Conservation (phyloP, 2,797 vertebrate genomes). For the Cyprinella venusta region DNA sequence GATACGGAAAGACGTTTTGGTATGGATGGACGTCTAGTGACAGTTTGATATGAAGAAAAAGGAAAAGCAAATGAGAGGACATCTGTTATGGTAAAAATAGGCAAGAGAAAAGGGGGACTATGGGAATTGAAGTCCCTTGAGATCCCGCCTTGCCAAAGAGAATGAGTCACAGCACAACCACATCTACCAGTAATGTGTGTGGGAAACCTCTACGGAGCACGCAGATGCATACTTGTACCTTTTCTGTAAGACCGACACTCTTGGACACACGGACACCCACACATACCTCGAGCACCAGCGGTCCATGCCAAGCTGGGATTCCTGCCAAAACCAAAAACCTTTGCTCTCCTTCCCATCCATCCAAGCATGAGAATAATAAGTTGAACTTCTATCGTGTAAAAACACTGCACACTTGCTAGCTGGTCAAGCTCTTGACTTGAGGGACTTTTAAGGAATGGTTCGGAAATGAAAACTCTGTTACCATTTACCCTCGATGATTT, state of each 20-base stretch:
- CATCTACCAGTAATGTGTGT: slow-evolving; percentile 53
- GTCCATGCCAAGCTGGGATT: slow-evolving; percentile 58
- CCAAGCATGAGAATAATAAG: slow-evolving; percentile 57
- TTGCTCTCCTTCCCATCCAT: slow-evolving; percentile 55
- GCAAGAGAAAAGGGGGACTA: slow-evolving; percentile 52
- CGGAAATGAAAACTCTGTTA: neutral
- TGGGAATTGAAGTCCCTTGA: slow-evolving; percentile 61
- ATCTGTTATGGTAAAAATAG: slow-evolving; percentile 62
- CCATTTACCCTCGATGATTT: neutral
- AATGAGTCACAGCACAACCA: slow-evolving; percentile 53
- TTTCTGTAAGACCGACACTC: slow-evolving; percentile 59
- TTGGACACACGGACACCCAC: slow-evolving; percentile 62
- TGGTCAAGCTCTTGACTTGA: slow-evolving; percentile 20
- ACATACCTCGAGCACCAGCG: slow-evolving; percentile 52
- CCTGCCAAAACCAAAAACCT: slow-evolving; percentile 52
- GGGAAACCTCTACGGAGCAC: slow-evolving; percentile 40
- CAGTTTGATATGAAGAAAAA: slow-evolving; percentile 43
- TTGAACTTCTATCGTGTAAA: slow-evolving; percentile 34
- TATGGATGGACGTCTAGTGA: slow-evolving; percentile 48
- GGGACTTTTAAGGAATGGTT: slow-evolving; percentile 18
- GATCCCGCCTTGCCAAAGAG: slow-evolving; percentile 56
- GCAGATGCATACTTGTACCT: slow-evolving; percentile 22
- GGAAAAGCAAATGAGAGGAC: slow-evolving; percentile 38
- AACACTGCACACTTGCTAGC: slow-evolving; percentile 17
- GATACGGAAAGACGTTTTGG: slow-evolving; percentile 41